Base-by-base conservation (phyloP, 2,113 vertebrate species). In the Dissostichus mawsoni region DNA sequence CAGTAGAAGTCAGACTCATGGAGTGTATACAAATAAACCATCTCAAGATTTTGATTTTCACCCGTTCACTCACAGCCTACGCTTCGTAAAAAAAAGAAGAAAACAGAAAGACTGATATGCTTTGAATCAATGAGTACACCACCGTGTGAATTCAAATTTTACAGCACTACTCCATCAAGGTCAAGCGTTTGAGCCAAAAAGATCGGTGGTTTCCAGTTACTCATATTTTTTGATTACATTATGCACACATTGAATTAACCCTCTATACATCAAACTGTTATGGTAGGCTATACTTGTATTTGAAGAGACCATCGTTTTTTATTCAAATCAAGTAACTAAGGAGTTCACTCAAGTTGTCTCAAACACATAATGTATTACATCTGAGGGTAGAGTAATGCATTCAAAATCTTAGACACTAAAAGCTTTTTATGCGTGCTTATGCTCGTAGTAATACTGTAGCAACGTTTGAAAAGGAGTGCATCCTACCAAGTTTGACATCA, bases 161-260 rank as follows among this genome's bases (percentile, higher is more conserved):
- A 48, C 44, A 68, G n/a, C 56, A 20, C 47, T 36, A 52, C 64
- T 63, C 50, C 16, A 48, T 45, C 84, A 80, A 86, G 75, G 78
- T 82, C 74, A 75, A 53, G 53, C 8, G 36, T 18, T 25, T 3
- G 3, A 52, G 52, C 44, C 45, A 52, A 61, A 85, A 61, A 85
- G 23, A 47, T 47, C 23, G 76, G 12, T 57, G 23, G 8, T 59
- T 51, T 57, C 11, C 48, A 80, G 25, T 57, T 13, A 12, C 7
- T 61, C 36, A 29, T 36, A 36, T 36, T 36, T 36, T 36, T 7
- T 36, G 36, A 36, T 7, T 36, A 36, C 4, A 36, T 36, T 5
- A 36, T 36, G 36, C 36, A 36, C 25, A 25, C 25, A 25, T 25
- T 25, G 25, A 25, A 25, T 25, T 25, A 25, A 25, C 25, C 25